phyloP scores from a whole-genome alignment of 1,140 invertebrate species.

The Cydia strobilella region DNA sequence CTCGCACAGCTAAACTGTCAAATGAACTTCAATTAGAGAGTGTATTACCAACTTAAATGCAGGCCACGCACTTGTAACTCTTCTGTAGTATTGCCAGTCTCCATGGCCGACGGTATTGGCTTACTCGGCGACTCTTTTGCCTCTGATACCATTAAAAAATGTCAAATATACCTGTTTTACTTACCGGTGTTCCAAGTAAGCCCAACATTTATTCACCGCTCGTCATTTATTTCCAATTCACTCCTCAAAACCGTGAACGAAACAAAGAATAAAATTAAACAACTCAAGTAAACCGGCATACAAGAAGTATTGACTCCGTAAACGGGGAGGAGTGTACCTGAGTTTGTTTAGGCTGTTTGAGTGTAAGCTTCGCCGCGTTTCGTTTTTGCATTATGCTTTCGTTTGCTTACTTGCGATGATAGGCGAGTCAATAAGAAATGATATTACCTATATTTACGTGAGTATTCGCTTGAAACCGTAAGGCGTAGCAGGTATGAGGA shows the following conservation, averaged over 20 bases:
- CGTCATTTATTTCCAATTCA: not conserved
- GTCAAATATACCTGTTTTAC: no score
- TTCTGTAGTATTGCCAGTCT: no score
- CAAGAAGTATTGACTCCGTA: conserved; percentile 3
- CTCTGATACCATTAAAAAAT: no score
- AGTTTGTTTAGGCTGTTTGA: conserved; percentile 9
- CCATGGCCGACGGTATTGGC: no score
- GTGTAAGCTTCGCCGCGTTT: conserved; percentile 9
- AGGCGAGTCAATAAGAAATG: conserved; percentile 1
- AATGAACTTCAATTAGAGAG: no score
- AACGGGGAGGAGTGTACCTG: not conserved
- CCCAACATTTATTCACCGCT: not conserved
- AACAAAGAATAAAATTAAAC: conserved; percentile 4
- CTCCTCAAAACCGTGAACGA: not conserved
- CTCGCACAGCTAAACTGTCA: no score
- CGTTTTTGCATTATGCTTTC: conserved; percentile 15
- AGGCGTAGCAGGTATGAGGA: no score
- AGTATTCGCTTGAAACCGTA: no score
- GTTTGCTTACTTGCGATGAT: not conserved
- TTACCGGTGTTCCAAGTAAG: not conserved
- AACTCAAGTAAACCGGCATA: not conserved
- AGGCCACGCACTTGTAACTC: no score
- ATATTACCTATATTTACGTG: not conserved
- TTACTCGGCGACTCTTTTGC: no score
- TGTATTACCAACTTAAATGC: no score